These are phyloP conservation scores for Herpailurus yagouaroundi DNA, from an alignment of 2,113 vertebrate genomes.

Conservation along the genomic window DNA sequence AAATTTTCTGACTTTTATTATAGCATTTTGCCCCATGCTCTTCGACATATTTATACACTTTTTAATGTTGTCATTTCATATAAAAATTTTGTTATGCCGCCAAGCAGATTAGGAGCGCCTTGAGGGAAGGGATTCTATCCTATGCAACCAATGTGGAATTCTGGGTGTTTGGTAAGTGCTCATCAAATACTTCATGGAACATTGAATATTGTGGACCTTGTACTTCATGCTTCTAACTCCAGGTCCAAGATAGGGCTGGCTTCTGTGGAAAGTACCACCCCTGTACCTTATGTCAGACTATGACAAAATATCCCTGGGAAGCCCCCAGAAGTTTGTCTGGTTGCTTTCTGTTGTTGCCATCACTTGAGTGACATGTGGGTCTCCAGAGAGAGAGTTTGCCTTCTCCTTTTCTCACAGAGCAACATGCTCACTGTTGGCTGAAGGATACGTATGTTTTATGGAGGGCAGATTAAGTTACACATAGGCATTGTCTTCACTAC, in stretches of 20 bases:
- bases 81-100: background rate
- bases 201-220: background rate
- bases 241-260: background rate
- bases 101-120: background rate
- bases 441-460: background rate
- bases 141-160: background rate
- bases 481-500: background rate
- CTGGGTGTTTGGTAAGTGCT: background rate
- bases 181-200: background rate
- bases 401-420: background rate
- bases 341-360: background rate
- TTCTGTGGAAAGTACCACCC: background rate
- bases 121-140: background rate
- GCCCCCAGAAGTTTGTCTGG: constrained; percentile 34
- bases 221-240: background rate
- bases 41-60: background rate
- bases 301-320: constrained; percentile 25
- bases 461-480: background rate
- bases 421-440: background rate
- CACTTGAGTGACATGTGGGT: background rate
- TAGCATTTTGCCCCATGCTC: background rate
- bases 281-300: background rate
- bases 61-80: background rate
- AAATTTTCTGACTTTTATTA: background rate
- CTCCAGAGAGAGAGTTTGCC: background rate